Conservation (phyloP, 2,888 invertebrate genomes). For the Macroteleia sp. region DNA sequence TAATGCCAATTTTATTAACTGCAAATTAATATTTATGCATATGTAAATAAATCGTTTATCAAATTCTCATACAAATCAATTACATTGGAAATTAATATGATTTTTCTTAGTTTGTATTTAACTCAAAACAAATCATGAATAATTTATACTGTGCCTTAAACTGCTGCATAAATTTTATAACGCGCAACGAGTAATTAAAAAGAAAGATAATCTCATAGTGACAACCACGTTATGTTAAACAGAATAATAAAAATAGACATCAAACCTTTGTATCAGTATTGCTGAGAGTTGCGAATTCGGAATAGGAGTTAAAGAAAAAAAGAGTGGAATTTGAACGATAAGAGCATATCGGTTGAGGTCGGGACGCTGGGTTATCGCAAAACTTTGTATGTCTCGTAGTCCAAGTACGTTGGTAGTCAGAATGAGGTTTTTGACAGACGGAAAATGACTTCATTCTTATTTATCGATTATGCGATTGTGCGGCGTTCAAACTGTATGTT, state of each 20-base stretch:
- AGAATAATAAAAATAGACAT: constrained; percentile 31
- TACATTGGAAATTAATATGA: constrained; percentile 24
- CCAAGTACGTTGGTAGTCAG: constrained; percentile 54
- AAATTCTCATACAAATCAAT: constrained; percentile 27
- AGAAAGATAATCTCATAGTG: constrained; percentile 32
- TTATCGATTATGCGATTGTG: constrained; percentile 38
- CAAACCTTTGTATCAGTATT: constrained; percentile 27
- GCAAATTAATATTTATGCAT: constrained; percentile 21
- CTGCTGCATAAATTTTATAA: constrained; percentile 13
- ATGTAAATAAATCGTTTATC: constrained; percentile 22
- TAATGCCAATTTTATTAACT: too few relatives aligned
- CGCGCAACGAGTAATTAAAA: constrained; percentile 24
- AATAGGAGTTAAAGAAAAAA: constrained; percentile 56
- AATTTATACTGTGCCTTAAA: constrained; percentile 18
- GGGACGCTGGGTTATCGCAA: constrained; percentile 64
- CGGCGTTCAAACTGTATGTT: constrained; percentile 12
- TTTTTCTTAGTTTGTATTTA: constrained; percentile 15
- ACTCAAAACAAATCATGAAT: constrained; percentile 24
- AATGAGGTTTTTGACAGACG: constrained; percentile 62
- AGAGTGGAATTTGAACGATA: constrained; percentile 64
- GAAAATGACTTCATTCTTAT: constrained; percentile 56
- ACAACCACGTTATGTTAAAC: constrained; percentile 29
- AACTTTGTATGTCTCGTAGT: constrained; percentile 62
- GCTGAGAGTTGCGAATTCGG: constrained; percentile 44
- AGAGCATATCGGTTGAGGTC: constrained; percentile 65